Evolutionary conservation across 2,888 invertebrate species (phyloP).

Genomic region (Silvanus unidentatus): DNA sequence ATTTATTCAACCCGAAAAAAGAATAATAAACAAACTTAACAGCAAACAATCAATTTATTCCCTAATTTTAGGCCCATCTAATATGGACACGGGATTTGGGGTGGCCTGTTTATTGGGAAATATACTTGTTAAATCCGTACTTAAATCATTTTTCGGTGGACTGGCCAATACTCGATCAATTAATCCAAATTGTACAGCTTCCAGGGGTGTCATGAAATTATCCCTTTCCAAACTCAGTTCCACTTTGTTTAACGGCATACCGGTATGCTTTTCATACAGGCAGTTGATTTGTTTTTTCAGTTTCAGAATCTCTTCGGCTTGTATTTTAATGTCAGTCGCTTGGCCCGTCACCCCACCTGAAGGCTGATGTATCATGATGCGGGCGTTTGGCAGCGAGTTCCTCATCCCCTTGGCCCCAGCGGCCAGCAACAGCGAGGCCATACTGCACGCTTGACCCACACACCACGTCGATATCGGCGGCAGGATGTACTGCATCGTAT

Average conservation of each 20-base stretch:
- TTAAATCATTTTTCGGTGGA: constrained; percentile 18
- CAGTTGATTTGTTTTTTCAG: constrained; percentile 81
- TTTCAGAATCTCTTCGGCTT: constrained; percentile 92
- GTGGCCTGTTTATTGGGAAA: neutral
- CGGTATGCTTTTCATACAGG: constrained; percentile 77
- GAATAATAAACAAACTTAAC: too few relatives aligned
- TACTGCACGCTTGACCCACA: constrained; percentile 91
- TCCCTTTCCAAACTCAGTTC: constrained; percentile 86
- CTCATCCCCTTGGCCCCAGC: constrained; percentile 88
- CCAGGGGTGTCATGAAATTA: constrained; percentile 82
- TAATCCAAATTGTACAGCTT: constrained; percentile 87
- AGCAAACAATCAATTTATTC: too few relatives aligned
- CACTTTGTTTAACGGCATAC: constrained; percentile 54
- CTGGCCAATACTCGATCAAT: constrained; percentile 75
- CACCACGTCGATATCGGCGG: constrained; percentile 94
- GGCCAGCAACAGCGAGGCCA: constrained; percentile 88
- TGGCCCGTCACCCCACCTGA: constrained; percentile 85
- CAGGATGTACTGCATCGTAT: constrained; percentile 97
- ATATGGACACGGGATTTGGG: neutral
- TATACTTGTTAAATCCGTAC: neutral
- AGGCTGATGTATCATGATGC: constrained; percentile 97
- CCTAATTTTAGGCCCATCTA: neutral
- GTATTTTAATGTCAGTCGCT: constrained; percentile 96
- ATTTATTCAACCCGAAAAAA: too few relatives aligned
- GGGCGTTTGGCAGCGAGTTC: constrained; percentile 89